Conservation (phyloP, 2,888 invertebrate species). For the Cosmopolites sordidus region DNA sequence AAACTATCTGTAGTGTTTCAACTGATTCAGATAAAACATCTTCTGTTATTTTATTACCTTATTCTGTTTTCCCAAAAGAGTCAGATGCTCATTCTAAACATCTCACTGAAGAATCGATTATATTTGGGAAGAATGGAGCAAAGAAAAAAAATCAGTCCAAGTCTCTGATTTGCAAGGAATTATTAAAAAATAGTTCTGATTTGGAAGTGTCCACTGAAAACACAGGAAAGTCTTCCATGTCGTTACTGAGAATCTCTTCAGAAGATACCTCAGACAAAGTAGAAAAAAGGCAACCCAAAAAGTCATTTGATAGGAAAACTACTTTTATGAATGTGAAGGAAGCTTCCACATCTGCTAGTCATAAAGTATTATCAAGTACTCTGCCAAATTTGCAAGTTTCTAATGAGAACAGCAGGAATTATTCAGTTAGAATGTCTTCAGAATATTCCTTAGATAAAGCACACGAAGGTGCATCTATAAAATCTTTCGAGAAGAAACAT, state of each 20-base stretch:
- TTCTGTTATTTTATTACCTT: not conserved
- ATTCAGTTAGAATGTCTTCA: not conserved
- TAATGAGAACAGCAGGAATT: not conserved
- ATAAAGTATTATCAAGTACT: not conserved
- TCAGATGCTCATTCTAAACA: not conserved
- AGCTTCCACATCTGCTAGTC: not conserved
- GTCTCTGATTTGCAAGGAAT: not conserved
- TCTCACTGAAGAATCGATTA: slow-evolving; percentile 6
- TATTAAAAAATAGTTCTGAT: slow-evolving; percentile 1
- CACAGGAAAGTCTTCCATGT: slow-evolving; percentile 15
- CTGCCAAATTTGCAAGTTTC: slow-evolving; percentile 2
- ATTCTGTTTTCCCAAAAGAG: not conserved
- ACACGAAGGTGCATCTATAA: too few species aligned
- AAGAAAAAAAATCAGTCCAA: too few species aligned
- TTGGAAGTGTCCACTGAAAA: not conserved
- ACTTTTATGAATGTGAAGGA: not conserved
- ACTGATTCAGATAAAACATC: slow-evolving; percentile 1
- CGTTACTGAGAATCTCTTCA: slow-evolving; percentile 10
- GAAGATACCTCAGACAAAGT: not conserved
- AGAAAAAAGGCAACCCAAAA: not conserved
- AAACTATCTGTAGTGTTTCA: slow-evolving; percentile 13
- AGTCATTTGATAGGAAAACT: too few species aligned
- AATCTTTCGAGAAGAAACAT: not conserved
- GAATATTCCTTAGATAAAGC: not conserved
- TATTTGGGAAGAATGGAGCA: slow-evolving; percentile 14